phyloP scores from a whole-genome alignment of 2,797 vertebrate genomes.

The Poecilia gillii region DNA sequence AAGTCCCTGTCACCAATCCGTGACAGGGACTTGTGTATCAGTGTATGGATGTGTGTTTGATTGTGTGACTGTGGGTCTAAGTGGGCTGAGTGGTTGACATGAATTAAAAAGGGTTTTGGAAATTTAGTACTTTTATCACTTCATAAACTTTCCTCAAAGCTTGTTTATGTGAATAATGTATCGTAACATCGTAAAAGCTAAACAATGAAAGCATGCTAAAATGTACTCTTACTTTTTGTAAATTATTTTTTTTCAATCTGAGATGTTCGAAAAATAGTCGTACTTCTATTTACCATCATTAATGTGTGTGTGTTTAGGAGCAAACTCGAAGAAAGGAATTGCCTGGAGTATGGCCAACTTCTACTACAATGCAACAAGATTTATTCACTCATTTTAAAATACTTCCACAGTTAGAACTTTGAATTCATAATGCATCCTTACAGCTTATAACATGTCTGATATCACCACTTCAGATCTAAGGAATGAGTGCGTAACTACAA shows the following conservation, averaged over 20 bases:
- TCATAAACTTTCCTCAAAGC: neutral
- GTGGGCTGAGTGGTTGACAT: neutral
- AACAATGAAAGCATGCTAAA: neutral
- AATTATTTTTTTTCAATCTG: neutral
- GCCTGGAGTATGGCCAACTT: neutral
- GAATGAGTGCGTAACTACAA: slow-evolving; percentile 32
- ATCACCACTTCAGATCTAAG: neutral
- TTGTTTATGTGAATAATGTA: neutral
- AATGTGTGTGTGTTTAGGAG: neutral
- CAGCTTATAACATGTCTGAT: neutral
- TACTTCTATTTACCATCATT: neutral
- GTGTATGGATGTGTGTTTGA: neutral
- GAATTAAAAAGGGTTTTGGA: neutral
- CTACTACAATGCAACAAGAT: neutral
- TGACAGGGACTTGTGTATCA: too few relatives aligned
- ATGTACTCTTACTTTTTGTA: neutral
- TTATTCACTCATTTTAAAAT: neutral
- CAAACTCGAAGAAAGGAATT: neutral
- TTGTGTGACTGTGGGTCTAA: neutral
- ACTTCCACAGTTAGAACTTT: neutral
- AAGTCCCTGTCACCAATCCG: neutral
- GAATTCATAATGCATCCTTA: neutral
- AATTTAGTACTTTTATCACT: neutral
- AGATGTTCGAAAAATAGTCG: neutral
- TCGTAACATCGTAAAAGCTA: neutral